Evolutionary conservation across 2,113 vertebrate species (phyloP).

Genomic region (Erinaceus europaeus): DNA sequence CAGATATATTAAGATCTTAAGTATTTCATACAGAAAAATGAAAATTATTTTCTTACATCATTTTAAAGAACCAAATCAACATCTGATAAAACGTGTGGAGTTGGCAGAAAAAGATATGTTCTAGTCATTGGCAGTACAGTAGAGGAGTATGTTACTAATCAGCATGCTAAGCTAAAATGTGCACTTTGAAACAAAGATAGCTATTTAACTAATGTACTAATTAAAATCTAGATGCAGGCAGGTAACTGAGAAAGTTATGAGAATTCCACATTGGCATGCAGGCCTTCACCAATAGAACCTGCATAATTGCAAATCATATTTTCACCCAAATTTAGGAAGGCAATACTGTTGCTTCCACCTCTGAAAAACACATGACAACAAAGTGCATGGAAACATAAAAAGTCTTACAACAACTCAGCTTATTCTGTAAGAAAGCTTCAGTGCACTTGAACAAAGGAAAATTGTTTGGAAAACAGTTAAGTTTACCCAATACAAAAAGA

Average conservation of each 20-base stretch:
- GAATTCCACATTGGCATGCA: constrained; percentile 63
- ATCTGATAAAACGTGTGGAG: constrained; percentile 61
- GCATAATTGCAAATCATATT: constrained; percentile 57
- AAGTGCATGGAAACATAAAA: constrained; percentile 56
- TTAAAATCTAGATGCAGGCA: constrained; percentile 47
- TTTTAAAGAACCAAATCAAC: constrained; percentile 53
- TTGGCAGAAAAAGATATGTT: constrained; percentile 15
- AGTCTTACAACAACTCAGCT: constrained; percentile 58
- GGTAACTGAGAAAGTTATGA: constrained; percentile 68
- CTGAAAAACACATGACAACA: constrained; percentile 66
- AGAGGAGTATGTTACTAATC: constrained; percentile 25
- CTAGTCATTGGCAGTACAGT: constrained; percentile 35
- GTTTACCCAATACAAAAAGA: constrained; percentile 67
- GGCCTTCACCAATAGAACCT: constrained; percentile 64
- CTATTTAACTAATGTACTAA: constrained; percentile 15
- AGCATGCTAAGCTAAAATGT: constrained; percentile 43
- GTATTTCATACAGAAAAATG: constrained; percentile 49
- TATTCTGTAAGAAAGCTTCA: constrained; percentile 73
- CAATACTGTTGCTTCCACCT: constrained; percentile 40
- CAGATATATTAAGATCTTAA: constrained; percentile 27
- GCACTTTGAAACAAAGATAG: constrained; percentile 53
- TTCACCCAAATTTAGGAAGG: constrained; percentile 58
- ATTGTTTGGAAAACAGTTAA: constrained; percentile 77
- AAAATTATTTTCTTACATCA: constrained; percentile 52
- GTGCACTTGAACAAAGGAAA: constrained; percentile 80